Evolutionary conservation across 2,113 vertebrate genomes (phyloP).

Genomic region (Cyphomyrus discorhynchus): DNA sequence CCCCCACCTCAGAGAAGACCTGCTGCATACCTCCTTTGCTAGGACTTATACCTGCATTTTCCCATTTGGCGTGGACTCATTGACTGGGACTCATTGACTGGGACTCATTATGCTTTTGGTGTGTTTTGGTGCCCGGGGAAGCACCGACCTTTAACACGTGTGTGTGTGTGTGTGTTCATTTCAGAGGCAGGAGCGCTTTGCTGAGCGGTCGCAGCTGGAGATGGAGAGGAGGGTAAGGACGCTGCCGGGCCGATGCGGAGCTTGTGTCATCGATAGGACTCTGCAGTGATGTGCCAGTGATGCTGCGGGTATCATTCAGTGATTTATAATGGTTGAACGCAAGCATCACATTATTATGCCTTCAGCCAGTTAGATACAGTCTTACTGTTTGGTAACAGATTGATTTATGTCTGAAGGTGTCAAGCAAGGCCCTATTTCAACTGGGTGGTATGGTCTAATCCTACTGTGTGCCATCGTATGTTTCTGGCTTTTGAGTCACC

Average conservation of each 20-base stretch:
- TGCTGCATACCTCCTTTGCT: not conserved
- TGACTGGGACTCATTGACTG: not conserved
- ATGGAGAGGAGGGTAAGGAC: conserved; percentile 96
- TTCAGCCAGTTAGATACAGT: not conserved
- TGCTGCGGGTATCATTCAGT: not conserved
- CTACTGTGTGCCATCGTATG: conserved; percentile 67
- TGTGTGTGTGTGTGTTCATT: conserved; percentile 17
- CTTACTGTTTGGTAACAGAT: conserved; percentile 40
- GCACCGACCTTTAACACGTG: not conserved
- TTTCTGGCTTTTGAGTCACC: conserved; percentile 73
- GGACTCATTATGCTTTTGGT: not conserved
- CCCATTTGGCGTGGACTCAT: not conserved
- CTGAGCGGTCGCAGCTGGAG: conserved; percentile 94
- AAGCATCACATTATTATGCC: not conserved
- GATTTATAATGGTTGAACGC: not conserved
- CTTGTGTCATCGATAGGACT: not conserved
- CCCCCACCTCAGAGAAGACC: not conserved
- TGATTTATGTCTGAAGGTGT: conserved; percentile 97
- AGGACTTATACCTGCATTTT: not conserved
- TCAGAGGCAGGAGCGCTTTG: conserved; percentile 94
- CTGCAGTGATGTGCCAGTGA: not conserved
- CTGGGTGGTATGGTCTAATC: conserved; percentile 86
- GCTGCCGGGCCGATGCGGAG: not conserved
- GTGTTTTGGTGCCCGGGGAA: not conserved
- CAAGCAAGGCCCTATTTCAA: conserved; percentile 89